These are phyloP conservation scores for Myotis pilosus DNA, from an alignment of 2,797 vertebrate species.

Conservation along the genomic window DNA sequence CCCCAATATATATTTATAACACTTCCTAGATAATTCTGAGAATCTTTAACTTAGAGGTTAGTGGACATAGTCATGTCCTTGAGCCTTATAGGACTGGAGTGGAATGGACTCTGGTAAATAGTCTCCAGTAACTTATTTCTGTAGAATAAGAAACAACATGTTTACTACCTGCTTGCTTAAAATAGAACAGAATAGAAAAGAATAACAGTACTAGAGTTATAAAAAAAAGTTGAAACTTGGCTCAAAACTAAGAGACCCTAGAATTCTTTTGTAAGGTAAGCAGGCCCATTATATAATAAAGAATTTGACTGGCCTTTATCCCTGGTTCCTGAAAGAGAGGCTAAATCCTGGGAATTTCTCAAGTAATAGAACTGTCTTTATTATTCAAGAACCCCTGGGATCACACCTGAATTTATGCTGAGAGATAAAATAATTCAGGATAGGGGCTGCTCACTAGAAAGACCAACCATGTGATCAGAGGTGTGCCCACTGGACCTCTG, in stretches of 20 bases:
- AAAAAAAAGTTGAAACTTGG: neutral
- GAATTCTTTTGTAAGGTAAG: neutral
- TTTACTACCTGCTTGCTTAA: neutral
- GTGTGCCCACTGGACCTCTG: neutral
- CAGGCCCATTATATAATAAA: neutral
- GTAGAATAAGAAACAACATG: neutral
- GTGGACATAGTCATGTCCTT: neutral
- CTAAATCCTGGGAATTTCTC: constrained; percentile 36
- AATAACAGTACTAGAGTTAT: neutral
- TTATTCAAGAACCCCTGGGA: constrained; percentile 24
- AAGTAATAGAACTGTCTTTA: constrained; percentile 6
- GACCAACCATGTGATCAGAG: constrained; percentile 10
- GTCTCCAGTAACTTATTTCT: constrained; percentile 14
- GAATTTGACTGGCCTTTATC: neutral
- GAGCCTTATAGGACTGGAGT: neutral
- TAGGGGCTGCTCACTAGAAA: constrained; percentile 8
- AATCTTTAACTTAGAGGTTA: constrained; percentile 3
- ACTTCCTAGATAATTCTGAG: constrained; percentile 5
- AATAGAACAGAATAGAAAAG: neutral
- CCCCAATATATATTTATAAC: constrained; percentile 13
- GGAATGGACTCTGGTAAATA: neutral
- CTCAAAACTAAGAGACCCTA: constrained; percentile 22
- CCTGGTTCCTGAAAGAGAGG: neutral
- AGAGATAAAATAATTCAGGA: neutral
- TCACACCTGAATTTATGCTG: constrained; percentile 21